phyloP scores from a whole-genome alignment of 64 coral and sea anemone species.

The Montipora capricornis region DNA sequence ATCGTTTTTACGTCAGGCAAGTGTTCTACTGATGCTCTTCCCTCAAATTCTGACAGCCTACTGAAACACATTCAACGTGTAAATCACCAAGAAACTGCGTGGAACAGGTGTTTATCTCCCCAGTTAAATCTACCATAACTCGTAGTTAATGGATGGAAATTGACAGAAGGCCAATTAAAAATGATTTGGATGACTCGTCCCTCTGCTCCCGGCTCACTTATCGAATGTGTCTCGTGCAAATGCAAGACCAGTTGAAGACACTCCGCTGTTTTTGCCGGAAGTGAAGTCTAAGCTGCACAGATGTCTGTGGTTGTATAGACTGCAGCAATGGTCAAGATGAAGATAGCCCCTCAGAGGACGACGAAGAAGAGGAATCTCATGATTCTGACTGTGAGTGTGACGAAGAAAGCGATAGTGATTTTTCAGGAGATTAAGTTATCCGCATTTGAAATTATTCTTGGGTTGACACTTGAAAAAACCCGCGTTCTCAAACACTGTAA shows the following conservation, averaged over 20 bases:
- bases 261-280: too few relatives aligned
- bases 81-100: too few relatives aligned
- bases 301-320: slow-evolving; percentile 28
- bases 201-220: slow-evolving; percentile 32
- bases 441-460: not conserved
- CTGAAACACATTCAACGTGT: too few relatives aligned
- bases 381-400: slow-evolving; percentile 10
- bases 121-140: not conserved
- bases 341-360: slow-evolving; percentile 30
- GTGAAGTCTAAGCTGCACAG: too few relatives aligned
- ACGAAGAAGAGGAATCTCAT: slow-evolving; percentile 24
- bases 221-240: slow-evolving; percentile 18
- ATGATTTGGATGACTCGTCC: slow-evolving; percentile 43
- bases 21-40: too few relatives aligned
- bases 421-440: slow-evolving; percentile 16
- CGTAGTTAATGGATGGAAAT: slow-evolving; percentile 24
- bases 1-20: too few relatives aligned
- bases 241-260: slow-evolving; percentile 8
- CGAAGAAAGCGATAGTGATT: not conserved
- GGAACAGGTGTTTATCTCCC: not conserved
- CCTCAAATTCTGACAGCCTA: too few relatives aligned
- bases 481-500: too few relatives aligned
- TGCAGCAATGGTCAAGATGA: slow-evolving; percentile 13
- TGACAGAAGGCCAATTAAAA: slow-evolving; percentile 14
- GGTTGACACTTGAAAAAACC: not conserved